A percentile compares a stretch with the other conserved stretches of the same genome.
Conservation (phyloP, 2,888 invertebrate species). For the Meta bourneti region DNA sequence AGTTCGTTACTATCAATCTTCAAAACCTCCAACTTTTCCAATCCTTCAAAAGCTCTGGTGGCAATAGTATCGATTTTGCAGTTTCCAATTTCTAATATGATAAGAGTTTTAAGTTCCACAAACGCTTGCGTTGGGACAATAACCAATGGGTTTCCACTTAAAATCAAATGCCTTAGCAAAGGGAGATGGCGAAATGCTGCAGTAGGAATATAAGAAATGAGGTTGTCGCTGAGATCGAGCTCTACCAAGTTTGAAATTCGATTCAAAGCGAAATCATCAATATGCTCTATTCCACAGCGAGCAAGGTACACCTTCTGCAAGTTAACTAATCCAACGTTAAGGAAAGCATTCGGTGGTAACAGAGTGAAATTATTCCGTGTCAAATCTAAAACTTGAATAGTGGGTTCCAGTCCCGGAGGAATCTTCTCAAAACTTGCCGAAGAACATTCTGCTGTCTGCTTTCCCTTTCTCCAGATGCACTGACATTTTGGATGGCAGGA, state of each 20-base stretch:
- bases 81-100: slow-evolving; percentile 90
- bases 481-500: slow-evolving; percentile 83
- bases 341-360: slow-evolving; percentile 90
- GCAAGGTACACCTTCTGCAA: slow-evolving; percentile 92
- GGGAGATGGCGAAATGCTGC: slow-evolving; percentile 89
- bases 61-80: slow-evolving; percentile 85
- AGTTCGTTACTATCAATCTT: slow-evolving; percentile 91
- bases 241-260: slow-evolving; percentile 94
- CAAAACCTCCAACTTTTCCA: slow-evolving; percentile 88
- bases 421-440: slow-evolving; percentile 90
- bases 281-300: slow-evolving; percentile 91
- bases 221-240: slow-evolving; percentile 91
- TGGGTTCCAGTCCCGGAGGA: slow-evolving; percentile 85
- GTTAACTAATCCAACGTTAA: slow-evolving; percentile 89
- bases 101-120: slow-evolving; percentile 73
- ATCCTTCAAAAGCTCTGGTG: slow-evolving; percentile 89
- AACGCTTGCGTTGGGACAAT: slow-evolving; percentile 75
- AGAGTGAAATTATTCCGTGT: slow-evolving; percentile 92
- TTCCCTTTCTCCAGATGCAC: slow-evolving; percentile 93
- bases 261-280: slow-evolving; percentile 88
- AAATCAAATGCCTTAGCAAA: slow-evolving; percentile 88
- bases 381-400: slow-evolving; percentile 92
- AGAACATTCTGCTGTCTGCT: slow-evolving; percentile 93
- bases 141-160: slow-evolving; percentile 90
- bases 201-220: slow-evolving; percentile 89